These are phyloP conservation scores for Macrochelys suwanniensis DNA, from an alignment of 2,797 vertebrate genomes.

Conservation along the genomic window DNA sequence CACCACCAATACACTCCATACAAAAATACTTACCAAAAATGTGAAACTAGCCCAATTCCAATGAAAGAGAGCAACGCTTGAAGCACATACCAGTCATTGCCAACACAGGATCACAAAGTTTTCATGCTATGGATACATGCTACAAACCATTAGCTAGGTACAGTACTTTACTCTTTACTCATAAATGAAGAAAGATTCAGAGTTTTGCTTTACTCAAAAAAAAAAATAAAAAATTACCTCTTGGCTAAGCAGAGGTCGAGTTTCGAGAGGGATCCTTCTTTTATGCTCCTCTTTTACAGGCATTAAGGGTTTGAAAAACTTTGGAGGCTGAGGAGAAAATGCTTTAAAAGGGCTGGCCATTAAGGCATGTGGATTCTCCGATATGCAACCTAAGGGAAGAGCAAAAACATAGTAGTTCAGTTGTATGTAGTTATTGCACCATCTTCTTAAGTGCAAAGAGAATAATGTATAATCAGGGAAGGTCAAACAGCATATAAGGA, in stretches of 20 bases:
- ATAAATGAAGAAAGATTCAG: neutral
- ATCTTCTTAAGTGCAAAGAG: neutral
- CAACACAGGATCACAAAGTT: neutral
- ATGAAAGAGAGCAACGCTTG: neutral
- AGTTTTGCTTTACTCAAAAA: neutral
- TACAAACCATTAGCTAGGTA: neutral
- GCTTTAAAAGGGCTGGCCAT: slow-evolving; percentile 93
- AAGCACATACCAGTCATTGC: neutral
- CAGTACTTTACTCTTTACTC: neutral
- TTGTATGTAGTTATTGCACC: neutral
- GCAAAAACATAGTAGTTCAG: neutral
- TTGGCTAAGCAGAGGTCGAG: slow-evolving; percentile 92
- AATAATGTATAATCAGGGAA: neutral
- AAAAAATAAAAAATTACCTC: slow-evolving; percentile 85
- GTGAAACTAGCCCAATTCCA: neutral
- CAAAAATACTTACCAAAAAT: slow-evolving; percentile 22
- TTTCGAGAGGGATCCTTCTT: slow-evolving; percentile 88
- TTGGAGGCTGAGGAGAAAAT: slow-evolving; percentile 94
- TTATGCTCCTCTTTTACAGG: slow-evolving; percentile 96
- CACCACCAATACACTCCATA: neutral
- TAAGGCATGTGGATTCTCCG: slow-evolving; percentile 90
- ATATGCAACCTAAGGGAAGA: slow-evolving; percentile 80
- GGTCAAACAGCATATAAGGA: neutral
- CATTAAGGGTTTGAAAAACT: slow-evolving; percentile 97
- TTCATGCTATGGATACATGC: neutral